Evolutionary conservation across 2,888 invertebrate species (phyloP).

Genomic region (Dynastes hyllus): DNA sequence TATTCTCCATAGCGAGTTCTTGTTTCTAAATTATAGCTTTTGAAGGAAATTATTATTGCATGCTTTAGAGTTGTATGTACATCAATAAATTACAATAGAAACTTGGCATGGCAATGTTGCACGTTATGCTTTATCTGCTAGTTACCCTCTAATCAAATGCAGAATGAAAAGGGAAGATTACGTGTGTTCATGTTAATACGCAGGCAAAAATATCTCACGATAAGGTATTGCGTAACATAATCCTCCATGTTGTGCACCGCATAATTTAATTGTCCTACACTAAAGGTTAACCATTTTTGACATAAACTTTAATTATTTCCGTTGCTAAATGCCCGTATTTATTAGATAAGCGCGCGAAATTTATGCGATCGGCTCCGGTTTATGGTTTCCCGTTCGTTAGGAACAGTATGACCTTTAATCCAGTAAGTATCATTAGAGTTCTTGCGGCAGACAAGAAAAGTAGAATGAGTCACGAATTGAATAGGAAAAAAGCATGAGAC

Average conservation of each 20-base stretch:
- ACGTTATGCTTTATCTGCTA: not conserved
- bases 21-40: too few relatives aligned
- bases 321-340: slow-evolving; percentile 46
- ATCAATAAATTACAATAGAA: too few relatives aligned
- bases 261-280: slow-evolving; percentile 34
- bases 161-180: not conserved
- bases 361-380: slow-evolving; percentile 43
- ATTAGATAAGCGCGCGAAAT: slow-evolving; percentile 43
- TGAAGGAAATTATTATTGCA: too few relatives aligned
- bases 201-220: not conserved
- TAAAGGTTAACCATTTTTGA: slow-evolving; percentile 44
- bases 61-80: too few relatives aligned
- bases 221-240: slow-evolving; percentile 11
- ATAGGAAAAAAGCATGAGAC: slow-evolving; percentile 51
- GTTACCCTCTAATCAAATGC: not conserved
- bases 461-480: slow-evolving; percentile 50
- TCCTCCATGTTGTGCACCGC: not conserved
- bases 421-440: slow-evolving; percentile 43
- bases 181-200: not conserved
- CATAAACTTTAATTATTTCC: slow-evolving; percentile 44
- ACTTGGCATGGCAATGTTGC: too few relatives aligned
- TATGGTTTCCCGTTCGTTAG: slow-evolving; percentile 46
- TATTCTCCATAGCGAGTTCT: too few relatives aligned
- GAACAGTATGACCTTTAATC: slow-evolving; percentile 48
- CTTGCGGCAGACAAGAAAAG: slow-evolving; percentile 44